Evolutionary conservation across 2,797 vertebrate genomes (phyloP).

Genomic region (Macropus fuliginosus): DNA sequence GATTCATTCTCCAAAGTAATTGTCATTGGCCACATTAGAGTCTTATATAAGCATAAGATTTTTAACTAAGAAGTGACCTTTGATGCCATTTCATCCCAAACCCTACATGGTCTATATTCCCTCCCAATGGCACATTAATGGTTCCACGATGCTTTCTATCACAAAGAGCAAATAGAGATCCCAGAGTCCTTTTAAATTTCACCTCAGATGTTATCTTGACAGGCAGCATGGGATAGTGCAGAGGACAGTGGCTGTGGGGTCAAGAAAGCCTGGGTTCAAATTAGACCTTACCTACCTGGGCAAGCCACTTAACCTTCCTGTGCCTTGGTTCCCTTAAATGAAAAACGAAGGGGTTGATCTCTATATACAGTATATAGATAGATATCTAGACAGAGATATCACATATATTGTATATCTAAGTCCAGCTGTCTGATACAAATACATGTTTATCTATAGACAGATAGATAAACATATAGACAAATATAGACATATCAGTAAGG

Average conservation of each 20-base stretch:
- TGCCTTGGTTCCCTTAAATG: conserved; percentile 9
- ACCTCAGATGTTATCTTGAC: background rate
- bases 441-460: too few relatives aligned
- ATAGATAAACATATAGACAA: too few relatives aligned
- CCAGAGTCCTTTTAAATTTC: background rate
- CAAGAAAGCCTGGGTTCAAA: background rate
- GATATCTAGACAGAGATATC: background rate
- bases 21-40: background rate
- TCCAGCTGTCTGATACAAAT: background rate
- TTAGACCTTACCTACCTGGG: rapidly evolving
- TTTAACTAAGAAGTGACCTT: background rate
- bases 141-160: background rate
- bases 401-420: background rate
- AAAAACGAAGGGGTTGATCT: background rate
- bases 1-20: background rate
- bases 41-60: background rate
- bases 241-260: background rate
- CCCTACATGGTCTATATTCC: background rate
- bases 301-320: background rate
- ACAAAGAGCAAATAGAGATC: background rate
- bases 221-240: background rate
- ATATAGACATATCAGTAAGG: background rate
- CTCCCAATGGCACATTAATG: background rate
- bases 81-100: background rate
- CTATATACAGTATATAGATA: background rate